phyloP scores from a whole-genome alignment of 2,888 invertebrate genomes.

The Apomyelois bistriatella region DNA sequence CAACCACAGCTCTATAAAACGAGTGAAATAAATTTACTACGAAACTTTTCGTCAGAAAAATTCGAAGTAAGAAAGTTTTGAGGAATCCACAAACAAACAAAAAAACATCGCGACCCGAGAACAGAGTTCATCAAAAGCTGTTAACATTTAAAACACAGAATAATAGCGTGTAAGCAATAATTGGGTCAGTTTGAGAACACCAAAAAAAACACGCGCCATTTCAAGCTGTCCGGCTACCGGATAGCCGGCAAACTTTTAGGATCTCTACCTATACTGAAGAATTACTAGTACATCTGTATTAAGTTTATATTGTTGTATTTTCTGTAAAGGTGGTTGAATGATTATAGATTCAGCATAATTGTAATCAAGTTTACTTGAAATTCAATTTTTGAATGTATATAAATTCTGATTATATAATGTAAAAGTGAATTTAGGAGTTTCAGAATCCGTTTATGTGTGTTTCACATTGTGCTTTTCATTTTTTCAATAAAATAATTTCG shows the following conservation, averaged over 20 bases:
- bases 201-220: not conserved
- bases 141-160: constrained; percentile 9
- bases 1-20: not conserved
- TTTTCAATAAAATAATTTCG: too few relatives aligned
- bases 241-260: not conserved
- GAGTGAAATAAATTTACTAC: constrained; percentile 1
- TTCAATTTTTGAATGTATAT: too few relatives aligned
- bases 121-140: constrained; percentile 2
- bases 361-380: too few relatives aligned
- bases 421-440: too few relatives aligned
- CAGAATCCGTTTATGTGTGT: too few relatives aligned
- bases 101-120: not conserved
- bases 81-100: constrained; percentile 1
- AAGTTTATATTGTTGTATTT: too few relatives aligned
- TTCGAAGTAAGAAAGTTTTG: not conserved
- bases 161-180: constrained; percentile 6
- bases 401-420: too few relatives aligned
- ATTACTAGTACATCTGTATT: too few relatives aligned
- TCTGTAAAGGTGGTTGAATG: too few relatives aligned
- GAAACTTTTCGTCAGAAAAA: not conserved
- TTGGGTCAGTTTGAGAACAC: constrained; percentile 7
- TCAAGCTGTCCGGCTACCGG: not conserved
- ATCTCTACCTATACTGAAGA: too few relatives aligned
- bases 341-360: too few relatives aligned
- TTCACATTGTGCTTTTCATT: too few relatives aligned